Base-by-base conservation (phyloP, 2,113 vertebrate genomes). In the Phaethornis superciliosus region DNA sequence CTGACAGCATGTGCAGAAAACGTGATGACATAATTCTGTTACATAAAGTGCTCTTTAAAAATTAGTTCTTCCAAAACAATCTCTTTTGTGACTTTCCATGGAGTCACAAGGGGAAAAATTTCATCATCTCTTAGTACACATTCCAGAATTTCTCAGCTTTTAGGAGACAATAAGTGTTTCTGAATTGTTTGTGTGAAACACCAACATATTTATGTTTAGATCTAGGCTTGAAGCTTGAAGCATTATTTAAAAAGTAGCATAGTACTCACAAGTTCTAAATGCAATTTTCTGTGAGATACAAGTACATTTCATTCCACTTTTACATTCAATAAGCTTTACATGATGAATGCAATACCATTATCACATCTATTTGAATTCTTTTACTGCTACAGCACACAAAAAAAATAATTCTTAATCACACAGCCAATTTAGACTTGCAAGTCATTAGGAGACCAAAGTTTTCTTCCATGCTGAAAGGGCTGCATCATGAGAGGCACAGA, bases 201-300 rank as follows among this genome's bases (percentile, higher is more conserved):
- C 67, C 90, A 94, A 94, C 84, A 90, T 79, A 94, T 81, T 97
- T 93, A 91, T 76, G 88, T 91, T 96, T 85, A 95, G 84, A 96
- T 96, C 62, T 67, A 54, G 78, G 42, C 49, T 89, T 77, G 93
- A 81, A 89, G 80, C 85, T 81, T 92, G 88, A 96, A 75, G 63
- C 46, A 89, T 95, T 93, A 87, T 93, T 88, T 93, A 91, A 96
- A 96, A 94, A 95, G 87, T 70, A 91, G 81, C 1, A 0, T 94
- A 87, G 90, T 85, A 93, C 80, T 71, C 78, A 94, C 77, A 78
- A 93, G 85, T 96, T 96, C 76, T 85, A 92, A 90, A 94, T 85
- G 94, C 64, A 89, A 88, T 90, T 96, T 90, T 72, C 94, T 95
- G n/a, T 62, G 77, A 93, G 91, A 94, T 28, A 94, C 90, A 79